Base-by-base conservation (phyloP, 2,797 vertebrate species). In the Silurus aristotelis region DNA sequence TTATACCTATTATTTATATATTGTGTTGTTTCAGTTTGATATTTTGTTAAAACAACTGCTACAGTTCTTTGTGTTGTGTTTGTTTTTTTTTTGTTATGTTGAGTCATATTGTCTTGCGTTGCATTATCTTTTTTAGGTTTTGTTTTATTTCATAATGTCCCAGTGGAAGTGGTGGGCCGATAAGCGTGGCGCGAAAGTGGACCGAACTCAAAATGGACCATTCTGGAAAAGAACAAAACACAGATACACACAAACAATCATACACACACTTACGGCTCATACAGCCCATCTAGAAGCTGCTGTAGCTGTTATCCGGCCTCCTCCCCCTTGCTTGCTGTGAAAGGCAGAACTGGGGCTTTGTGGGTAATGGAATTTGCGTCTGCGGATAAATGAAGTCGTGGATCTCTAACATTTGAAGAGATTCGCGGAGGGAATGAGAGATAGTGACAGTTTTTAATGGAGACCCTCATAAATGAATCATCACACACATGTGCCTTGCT, bases 91-190 rank as follows among this genome's bases (percentile, higher is more conserved):
- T 94, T 96, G 1, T 78, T 61, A 22, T 77, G 25, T 95, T 93
- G 89, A 93, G 72, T 87, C 64, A 83, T 77, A 61, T 80, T 92
- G 10, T 81, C 80, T 89, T 89, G 84, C 90, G 89, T 93, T 94
- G 90, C 94, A 94, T 94, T 94, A 90, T 77, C 60, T 95, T 93
- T 97, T 97, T 97, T 96, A 99, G 98, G 98, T 95, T 98, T 98
- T 97, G 97, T 97, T 95, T 97, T 97, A 95, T 99, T 98, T 99
- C 97, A 98, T 96, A 99, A 96, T 95, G 96, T 97, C 93, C 97
- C 97, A 93, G 95, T 97, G 96, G 98, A 97, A 95, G 96, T 95
- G 95, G 96, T 97, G 94, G 96, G 96, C 95, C 95, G 92, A 94
- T 98, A 96, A 95, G 86, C 92, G 90, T 92, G 67, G 58, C 76